Conservation (phyloP, 2,888 invertebrate species). For the Dasysyrphus tricinctus region DNA sequence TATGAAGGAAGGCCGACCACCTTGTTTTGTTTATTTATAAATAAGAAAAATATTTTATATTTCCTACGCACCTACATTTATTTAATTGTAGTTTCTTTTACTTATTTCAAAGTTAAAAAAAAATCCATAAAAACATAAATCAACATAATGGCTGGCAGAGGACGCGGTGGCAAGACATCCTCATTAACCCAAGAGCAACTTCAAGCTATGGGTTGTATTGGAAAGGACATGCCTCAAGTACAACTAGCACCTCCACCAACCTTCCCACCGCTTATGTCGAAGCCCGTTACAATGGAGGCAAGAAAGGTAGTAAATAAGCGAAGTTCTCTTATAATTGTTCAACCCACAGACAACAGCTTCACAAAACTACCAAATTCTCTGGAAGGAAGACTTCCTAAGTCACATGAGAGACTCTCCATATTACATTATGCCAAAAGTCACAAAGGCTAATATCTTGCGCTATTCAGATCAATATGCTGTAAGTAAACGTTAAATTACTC, state of each 20-base stretch:
- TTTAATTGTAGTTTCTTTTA: too few species aligned
- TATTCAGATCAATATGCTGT: slow-evolving; percentile 79
- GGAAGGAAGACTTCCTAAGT: slow-evolving; percentile 90
- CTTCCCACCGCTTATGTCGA: slow-evolving; percentile 86
- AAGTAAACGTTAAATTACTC: slow-evolving; percentile 30
- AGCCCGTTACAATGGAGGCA: slow-evolving; percentile 84
- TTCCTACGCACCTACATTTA: too few species aligned
- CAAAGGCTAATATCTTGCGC: slow-evolving; percentile 71
- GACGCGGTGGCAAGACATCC: slow-evolving; percentile 81
- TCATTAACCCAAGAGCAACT: slow-evolving; percentile 82
- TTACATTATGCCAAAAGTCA: slow-evolving; percentile 78
- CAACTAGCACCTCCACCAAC: slow-evolving; percentile 86
- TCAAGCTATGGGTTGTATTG: slow-evolving; percentile 81
- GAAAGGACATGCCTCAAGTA: slow-evolving; percentile 85
- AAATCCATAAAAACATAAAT: neutral
- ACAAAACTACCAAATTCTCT: slow-evolving; percentile 88
- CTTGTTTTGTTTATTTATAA: too few species aligned
- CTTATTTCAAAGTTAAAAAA: neutral
- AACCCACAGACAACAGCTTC: slow-evolving; percentile 84
- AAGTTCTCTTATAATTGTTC: neutral
- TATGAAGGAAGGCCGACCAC: too few species aligned
- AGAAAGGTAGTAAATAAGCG: neutral
- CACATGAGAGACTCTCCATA: slow-evolving; percentile 88
- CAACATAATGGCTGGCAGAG: slow-evolving; percentile 80
- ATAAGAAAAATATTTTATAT: too few species aligned